phyloP scores from a whole-genome alignment of 2,888 invertebrate genomes.

The Pelosia muscerda region DNA sequence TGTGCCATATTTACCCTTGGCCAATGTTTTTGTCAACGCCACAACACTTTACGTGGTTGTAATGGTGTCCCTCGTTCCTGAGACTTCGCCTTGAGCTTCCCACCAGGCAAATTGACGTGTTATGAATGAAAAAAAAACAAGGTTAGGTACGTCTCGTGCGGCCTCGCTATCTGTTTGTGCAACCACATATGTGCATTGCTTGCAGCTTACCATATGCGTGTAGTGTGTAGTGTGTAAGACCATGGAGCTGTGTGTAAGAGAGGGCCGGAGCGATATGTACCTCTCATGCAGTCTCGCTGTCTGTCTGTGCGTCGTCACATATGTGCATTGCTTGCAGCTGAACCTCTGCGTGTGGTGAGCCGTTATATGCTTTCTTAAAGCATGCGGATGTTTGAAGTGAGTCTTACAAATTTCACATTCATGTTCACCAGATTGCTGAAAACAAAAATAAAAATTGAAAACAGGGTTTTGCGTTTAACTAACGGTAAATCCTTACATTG shows the following conservation, averaged over 20 bases:
- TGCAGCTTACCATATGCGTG: slow-evolving; percentile 77
- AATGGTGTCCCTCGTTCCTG: too few species aligned
- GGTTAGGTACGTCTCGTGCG: slow-evolving; percentile 70
- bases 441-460: background rate
- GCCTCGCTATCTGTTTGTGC: slow-evolving; percentile 73
- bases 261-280: background rate
- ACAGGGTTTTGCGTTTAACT: background rate
- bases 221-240: too few species aligned
- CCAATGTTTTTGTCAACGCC: too few species aligned
- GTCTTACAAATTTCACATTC: slow-evolving; percentile 78
- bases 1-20: too few species aligned
- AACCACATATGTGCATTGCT: slow-evolving; percentile 73
- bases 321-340: slow-evolving; percentile 75
- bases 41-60: too few species aligned
- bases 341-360: slow-evolving; percentile 80
- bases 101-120: too few species aligned
- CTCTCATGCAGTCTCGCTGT: slow-evolving; percentile 76
- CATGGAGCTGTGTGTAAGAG: background rate
- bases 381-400: slow-evolving; percentile 74
- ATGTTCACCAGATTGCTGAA: slow-evolving; percentile 75
- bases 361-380: slow-evolving; percentile 76
- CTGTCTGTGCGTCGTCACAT: slow-evolving; percentile 76
- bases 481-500: too few species aligned
- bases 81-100: too few species aligned
- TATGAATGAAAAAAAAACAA: too few species aligned